phyloP scores from a whole-genome alignment of 2,888 invertebrate species.

The Hesperia comma region DNA sequence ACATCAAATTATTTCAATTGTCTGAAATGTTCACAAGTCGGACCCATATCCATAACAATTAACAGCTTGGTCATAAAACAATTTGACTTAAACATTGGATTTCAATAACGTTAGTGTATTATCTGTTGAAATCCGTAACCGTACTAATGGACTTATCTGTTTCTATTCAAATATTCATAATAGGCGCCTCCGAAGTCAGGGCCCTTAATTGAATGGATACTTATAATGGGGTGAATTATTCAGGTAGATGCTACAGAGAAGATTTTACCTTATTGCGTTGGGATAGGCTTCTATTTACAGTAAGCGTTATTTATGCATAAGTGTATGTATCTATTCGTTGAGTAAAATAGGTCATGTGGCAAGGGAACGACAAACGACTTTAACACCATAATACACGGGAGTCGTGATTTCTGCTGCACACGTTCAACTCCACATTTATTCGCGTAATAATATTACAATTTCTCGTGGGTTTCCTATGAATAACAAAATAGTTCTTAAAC shows the following conservation, averaged over 20 bases:
- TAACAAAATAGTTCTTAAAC: conserved; percentile 4
- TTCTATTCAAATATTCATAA: conserved; percentile 53
- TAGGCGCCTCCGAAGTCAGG: conserved; percentile 52
- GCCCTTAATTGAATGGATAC: conserved; percentile 64
- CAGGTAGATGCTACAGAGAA: conserved; percentile 44
- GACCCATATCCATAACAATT: conserved; percentile 21
- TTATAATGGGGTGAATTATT: conserved; percentile 61
- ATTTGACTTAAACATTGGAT: conserved; percentile 16
- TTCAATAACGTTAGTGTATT: conserved; percentile 33
- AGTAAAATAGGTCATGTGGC: conserved; percentile 46
- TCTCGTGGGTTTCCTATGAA: not conserved
- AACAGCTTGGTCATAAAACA: conserved; percentile 19
- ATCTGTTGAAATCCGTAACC: conserved; percentile 42
- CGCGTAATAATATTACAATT: not conserved
- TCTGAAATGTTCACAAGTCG: not conserved
- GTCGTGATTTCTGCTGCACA: conserved; percentile 10
- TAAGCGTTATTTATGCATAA: conserved; percentile 40
- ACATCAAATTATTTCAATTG: not conserved
- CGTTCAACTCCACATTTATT: not conserved
- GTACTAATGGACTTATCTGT: conserved; percentile 50
- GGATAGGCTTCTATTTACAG: conserved; percentile 40
- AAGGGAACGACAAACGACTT: conserved; percentile 43
- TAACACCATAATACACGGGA: conserved; percentile 36
- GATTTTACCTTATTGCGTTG: conserved; percentile 46
- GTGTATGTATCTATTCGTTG: conserved; percentile 52